These are phyloP conservation scores for Zoanthus solanderi DNA, from an alignment of 92 coral and sea anemone genomes.

Conservation along the genomic window DNA sequence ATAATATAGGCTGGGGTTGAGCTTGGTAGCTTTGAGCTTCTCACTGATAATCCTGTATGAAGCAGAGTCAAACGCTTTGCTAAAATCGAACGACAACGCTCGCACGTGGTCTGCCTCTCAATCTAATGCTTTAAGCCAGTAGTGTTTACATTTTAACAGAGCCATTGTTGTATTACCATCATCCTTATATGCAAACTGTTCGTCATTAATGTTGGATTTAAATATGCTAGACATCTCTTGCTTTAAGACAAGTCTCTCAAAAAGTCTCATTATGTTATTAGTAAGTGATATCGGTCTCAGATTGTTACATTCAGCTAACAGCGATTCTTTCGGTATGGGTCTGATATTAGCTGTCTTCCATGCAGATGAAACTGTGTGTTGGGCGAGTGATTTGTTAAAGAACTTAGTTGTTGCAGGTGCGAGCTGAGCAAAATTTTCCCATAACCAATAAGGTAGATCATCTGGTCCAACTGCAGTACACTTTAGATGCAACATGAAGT, in stretches of 20 bases:
- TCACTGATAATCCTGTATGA: too few relatives aligned
- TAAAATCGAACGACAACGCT: too few relatives aligned
- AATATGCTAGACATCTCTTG: background rate
- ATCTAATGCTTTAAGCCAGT: background rate
- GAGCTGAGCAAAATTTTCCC: conserved; percentile 40
- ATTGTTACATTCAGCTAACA: conserved; percentile 22
- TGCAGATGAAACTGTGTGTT: conserved; percentile 37
- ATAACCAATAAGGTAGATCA: background rate
- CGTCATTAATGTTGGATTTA: background rate
- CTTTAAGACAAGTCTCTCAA: background rate
- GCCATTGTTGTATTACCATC: background rate
- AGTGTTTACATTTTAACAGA: background rate
- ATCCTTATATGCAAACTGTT: background rate
- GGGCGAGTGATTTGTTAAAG: conserved; percentile 32
- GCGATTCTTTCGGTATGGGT: conserved; percentile 48
- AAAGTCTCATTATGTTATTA: background rate
- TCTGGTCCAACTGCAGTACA: background rate
- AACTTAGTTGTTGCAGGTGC: conserved; percentile 45
- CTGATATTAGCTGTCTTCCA: conserved; percentile 46
- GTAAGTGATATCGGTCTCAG: background rate
- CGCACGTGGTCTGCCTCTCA: too few relatives aligned
- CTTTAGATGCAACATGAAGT: background rate
- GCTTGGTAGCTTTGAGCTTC: too few relatives aligned
- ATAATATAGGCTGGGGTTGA: too few relatives aligned
- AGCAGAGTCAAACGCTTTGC: too few relatives aligned